Evolutionary conservation across 2,888 invertebrate species (phyloP).

Genomic region (Sturmia bella): DNA sequence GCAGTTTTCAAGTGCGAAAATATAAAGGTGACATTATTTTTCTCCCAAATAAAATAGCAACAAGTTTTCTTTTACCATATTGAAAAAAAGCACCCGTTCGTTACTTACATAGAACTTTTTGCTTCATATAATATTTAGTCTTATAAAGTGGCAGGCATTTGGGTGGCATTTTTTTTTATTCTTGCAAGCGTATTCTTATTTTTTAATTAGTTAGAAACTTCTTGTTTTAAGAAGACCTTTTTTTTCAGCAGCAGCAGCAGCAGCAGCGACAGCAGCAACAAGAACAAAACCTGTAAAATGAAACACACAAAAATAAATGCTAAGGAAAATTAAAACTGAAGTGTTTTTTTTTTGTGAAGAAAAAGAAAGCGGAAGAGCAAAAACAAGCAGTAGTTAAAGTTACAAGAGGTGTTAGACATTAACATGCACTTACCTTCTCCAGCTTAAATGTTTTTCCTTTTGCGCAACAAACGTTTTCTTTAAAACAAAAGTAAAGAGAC

Average conservation of each 20-base stretch:
- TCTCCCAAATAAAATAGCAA: too few species aligned
- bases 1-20: too few species aligned
- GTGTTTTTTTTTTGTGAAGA: slow-evolving; percentile 6
- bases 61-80: too few species aligned
- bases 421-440: slow-evolving; percentile 46
- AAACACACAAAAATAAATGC: slow-evolving; percentile 13
- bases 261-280: too few species aligned
- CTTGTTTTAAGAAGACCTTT: slow-evolving; percentile 60
- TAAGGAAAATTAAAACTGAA: slow-evolving; percentile 44
- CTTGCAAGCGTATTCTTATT: slow-evolving; percentile 53
- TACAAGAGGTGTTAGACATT: slow-evolving; percentile 66
- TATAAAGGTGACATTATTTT: too few species aligned
- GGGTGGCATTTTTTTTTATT: not conserved
- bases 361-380: not conserved
- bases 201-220: slow-evolving; percentile 70
- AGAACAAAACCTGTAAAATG: slow-evolving; percentile 29
- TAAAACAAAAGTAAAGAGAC: slow-evolving; percentile 5
- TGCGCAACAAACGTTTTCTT: slow-evolving; percentile 1
- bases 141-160: slow-evolving; percentile 50
- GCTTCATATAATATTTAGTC: slow-evolving; percentile 38
- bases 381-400: slow-evolving; percentile 57
- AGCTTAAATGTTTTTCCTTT: slow-evolving; percentile 13
- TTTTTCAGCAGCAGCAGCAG: too few species aligned
- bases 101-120: not conserved
- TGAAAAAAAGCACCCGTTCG: too few species aligned